Base-by-base conservation (phyloP, 2,888 invertebrate genomes). In the Carpatolechia fugitivella region DNA sequence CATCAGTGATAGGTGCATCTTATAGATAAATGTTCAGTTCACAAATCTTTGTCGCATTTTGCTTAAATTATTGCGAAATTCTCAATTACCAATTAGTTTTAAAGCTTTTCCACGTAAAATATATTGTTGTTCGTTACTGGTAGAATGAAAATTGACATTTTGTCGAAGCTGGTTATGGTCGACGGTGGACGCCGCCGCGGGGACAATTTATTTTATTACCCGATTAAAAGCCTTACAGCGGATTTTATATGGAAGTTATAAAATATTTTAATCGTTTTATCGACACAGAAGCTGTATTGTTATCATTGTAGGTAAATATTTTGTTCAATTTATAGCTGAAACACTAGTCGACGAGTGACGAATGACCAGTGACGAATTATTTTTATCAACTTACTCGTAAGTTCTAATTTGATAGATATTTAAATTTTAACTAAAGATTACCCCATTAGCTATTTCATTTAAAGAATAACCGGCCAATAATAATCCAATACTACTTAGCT, bases 191-290 rank as follows among this genome's bases (percentile, higher is more conserved):
- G 58, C 63, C 59, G 68, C 62, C 62, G 63, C 56, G 64, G 63
- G 65, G 63, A 68, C 74, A 76, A 80, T 83, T 78, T 76, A 78
- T 82, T 81, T 80, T 76, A 82, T 80, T 74, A 78, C 70, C 75
- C 73, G 74, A 78, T 78, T 78, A 77, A 55, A 52, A 72, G 65
- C 74, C 72, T 78, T 74, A 77, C 76, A 73, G 59, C 63, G 70
- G 68, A 72, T 75, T 78, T 76, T 69, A 69, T 66, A 60, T 60
- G 56, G 53, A 56, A 64, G 64, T 70, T 67, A 68, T 52, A 66
- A 66, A 69, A 69, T 70, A 63, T 64, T 68, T 69, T 71, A 68
- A 73, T 70, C 66, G 64, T 62, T 70, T 66, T 67, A 68, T 68
- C 60, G 64, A 60, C 58, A 41, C 20, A 41, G 1, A 18, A 3